Percentiles rank a stretch among this genome's conserved stretches.
Conservation (phyloP, 2,797 vertebrate genomes). For the Lagodon rhomboides region DNA sequence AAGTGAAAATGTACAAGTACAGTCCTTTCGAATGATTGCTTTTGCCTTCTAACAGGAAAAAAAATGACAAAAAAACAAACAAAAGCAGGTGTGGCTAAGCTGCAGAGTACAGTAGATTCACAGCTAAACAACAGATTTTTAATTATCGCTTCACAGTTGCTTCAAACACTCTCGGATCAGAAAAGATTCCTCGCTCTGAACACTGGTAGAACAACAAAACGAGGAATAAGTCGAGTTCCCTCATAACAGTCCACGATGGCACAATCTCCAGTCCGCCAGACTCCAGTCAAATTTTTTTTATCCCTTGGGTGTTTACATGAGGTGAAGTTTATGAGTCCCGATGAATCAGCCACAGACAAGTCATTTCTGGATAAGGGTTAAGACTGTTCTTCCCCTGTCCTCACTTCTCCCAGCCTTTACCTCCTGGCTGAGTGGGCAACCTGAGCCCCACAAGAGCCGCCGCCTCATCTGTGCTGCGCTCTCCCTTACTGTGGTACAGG, state of each 20-base stretch:
- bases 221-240: not conserved
- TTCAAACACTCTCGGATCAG: slow-evolving; percentile 5
- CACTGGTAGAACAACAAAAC: not conserved
- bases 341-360: not conserved
- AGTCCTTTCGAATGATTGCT: slow-evolving; percentile 8
- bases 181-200: not conserved
- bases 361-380: not conserved
- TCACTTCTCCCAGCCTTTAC: slow-evolving; percentile 92
- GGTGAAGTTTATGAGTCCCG: not conserved
- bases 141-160: slow-evolving; percentile 24
- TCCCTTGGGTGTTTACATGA: slow-evolving; percentile 6
- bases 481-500: slow-evolving; percentile 90
- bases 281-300: slow-evolving; percentile 3
- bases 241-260: slow-evolving; percentile 19
- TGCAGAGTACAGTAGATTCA: not conserved
- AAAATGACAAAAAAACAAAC: slow-evolving; percentile 22
- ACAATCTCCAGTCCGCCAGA: slow-evolving; percentile 14
- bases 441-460: slow-evolving; percentile 92
- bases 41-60: slow-evolving; percentile 21
- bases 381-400: not conserved
- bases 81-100: not conserved
- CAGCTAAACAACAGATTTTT: slow-evolving; percentile 19
- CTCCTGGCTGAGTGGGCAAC: slow-evolving; percentile 94
- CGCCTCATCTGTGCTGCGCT: slow-evolving; percentile 83
- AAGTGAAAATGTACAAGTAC: slow-evolving; percentile 15